These are phyloP conservation scores for Diachasmimorpha longicaudata DNA, from an alignment of 1,140 invertebrate species.

Conservation along the genomic window DNA sequence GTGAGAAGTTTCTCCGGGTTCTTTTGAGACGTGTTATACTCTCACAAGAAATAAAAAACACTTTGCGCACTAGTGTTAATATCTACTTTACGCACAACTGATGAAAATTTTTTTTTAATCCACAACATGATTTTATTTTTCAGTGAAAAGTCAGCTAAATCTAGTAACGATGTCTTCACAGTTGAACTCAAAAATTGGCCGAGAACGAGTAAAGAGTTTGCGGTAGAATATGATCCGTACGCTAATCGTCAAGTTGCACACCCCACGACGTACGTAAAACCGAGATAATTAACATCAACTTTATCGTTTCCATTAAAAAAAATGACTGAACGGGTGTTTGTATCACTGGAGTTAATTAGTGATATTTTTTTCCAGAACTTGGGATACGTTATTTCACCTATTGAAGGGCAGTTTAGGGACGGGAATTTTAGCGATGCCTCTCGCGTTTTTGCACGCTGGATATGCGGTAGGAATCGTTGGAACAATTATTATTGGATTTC, in stretches of 20 bases:
- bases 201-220: slow-evolving; percentile 49
- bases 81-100: too few relatives aligned
- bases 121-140: background rate
- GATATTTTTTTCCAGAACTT: slow-evolving; percentile 67
- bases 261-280: slow-evolving; percentile 71
- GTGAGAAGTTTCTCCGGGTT: too few relatives aligned
- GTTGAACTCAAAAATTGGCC: slow-evolving; percentile 62
- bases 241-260: slow-evolving; percentile 71
- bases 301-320: too few relatives aligned
- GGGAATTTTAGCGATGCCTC: slow-evolving; percentile 88
- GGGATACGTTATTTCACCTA: slow-evolving; percentile 80
- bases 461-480: slow-evolving; percentile 72
- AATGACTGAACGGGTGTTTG: too few relatives aligned
- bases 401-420: slow-evolving; percentile 88
- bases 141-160: background rate
- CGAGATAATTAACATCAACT: background rate
- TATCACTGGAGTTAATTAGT: too few relatives aligned
- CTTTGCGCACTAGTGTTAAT: too few relatives aligned
- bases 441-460: slow-evolving; percentile 81
- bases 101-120: background rate
- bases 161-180: slow-evolving; percentile 38
- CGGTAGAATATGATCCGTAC: slow-evolving; percentile 70
- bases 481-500: slow-evolving; percentile 72
- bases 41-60: too few relatives aligned
- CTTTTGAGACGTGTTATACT: too few relatives aligned